Base-by-base conservation (phyloP, 2,113 vertebrate genomes). In the Sylvilagus bachmani region DNA sequence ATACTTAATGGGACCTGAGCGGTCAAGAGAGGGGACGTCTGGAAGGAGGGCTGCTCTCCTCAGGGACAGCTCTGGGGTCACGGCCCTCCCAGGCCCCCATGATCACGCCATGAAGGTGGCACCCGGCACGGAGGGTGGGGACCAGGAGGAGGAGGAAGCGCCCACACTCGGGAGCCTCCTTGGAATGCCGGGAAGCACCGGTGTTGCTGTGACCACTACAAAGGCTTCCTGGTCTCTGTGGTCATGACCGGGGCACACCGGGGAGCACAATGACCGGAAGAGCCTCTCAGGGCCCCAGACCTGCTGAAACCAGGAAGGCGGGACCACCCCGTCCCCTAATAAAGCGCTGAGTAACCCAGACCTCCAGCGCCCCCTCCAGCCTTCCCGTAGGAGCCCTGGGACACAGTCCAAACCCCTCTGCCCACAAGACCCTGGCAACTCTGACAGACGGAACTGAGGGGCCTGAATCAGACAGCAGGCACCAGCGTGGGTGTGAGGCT, bases 181-280 rank as follows among this genome's bases (percentile, higher is more conserved):
- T 17, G 67, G 93, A 96, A 93, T 91, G 67, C 36, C 1, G 71
- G 96, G 96, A 96, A 97, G 92, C 85, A 75, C 95, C 92, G 90
- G 77, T 94, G 95, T 94, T 78, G 73, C 67, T 94, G 55, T 89
- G 16, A 80, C 58, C 19, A 53, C 89, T 81, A 81, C 90, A 90
- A 84, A 93, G 82, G 85, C 91, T 87, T 96, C 89, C 96, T 74
- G 95, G 73, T 73, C 81, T 92, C 93, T 53, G 85, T 25, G 55
- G 36, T 95, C 75, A 31, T 93, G 90, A 91, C 95, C 82, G 0
- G 4, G 91, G 66, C 83, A 67, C 8, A 21, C 74, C 14, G 27
- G 69, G 4, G 44, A 82, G 51, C 69, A 97, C 97, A 97, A 97
- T 97, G 82, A 58, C 95, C 78, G 97, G 97, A 97, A 97, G 70